Base-by-base conservation (phyloP, 2,888 invertebrate genomes). In the Parapristionchus giblindavisi region DNA sequence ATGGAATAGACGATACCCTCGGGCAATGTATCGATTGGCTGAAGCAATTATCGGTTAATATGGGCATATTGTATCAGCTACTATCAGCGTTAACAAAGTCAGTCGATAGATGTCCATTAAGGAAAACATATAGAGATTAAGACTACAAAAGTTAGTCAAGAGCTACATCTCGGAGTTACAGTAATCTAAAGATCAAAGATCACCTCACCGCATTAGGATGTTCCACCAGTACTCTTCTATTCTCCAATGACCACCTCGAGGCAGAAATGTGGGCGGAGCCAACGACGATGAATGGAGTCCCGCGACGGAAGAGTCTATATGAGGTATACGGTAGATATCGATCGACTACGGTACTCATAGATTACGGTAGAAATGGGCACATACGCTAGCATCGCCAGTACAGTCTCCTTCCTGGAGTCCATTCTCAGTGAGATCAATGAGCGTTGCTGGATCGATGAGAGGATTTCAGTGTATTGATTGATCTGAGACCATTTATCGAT, bases 1-100 rank as follows among this genome's bases (percentile, higher is more conserved):
- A 74, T 74, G 4, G 36, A 52, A 63, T 74, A 74, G 48, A 40
- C 61, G 51, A 74, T 72, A 17, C 60, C 60, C 1, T 58, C 32
- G 29, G 56, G 29, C 8, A 72, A 48, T 43, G 17, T n/a, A 21
- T 70, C 70, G 54, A 70, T 14, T 1, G n/a, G 36, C 70, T 70
- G 52, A 52, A 8, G 17, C 4, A 29, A 63, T 17, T 36, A 63
- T n/a, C 4, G 2, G 40, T 56, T 29, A 27, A 27, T 32, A 8
- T 5, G 3, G 8, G 56, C n/a, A 27, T 4, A 56, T 17, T 27
- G 17, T 4, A 27, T 11, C 3, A 14, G 2, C 2, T 1, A 24
- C 2, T 29, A 27, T 27, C 56, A 56, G 27, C 24, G 29, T n/a
- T n/a, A n/a, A n/a, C n/a, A n/a, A n/a, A n/a, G n/a, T n/a, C n/a